Conservation (phyloP, 2,888 invertebrate genomes). For the Anticlea derivata region DNA sequence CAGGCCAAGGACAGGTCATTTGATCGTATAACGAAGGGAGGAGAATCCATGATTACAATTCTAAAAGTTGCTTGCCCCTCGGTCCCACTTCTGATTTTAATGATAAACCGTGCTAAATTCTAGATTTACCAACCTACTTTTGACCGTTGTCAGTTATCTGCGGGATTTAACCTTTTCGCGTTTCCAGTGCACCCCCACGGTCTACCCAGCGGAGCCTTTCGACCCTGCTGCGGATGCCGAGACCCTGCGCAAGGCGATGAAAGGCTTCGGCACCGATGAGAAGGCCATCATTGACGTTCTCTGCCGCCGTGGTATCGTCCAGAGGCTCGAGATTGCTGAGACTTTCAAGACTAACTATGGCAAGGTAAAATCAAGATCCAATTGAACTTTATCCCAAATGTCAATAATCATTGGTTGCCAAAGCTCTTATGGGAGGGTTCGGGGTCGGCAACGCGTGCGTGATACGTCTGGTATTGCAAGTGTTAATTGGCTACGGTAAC, state of each 20-base stretch:
- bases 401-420: no score
- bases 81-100: no score
- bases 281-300: constrained; percentile 95
- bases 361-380: no score
- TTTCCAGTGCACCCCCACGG: constrained; percentile 92
- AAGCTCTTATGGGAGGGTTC: no score
- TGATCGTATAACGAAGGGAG: constrained; percentile 29
- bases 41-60: constrained; percentile 31
- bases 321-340: constrained; percentile 94
- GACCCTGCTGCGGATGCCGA: constrained; percentile 93
- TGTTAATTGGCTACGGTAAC: no score
- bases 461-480: no score
- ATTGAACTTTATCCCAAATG: no score
- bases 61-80: not conserved
- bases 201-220: constrained; percentile 93
- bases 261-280: constrained; percentile 96
- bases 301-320: constrained; percentile 93
- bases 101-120: no score
- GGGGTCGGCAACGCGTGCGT: no score
- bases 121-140: not conserved
- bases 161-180: constrained; percentile 12
- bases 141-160: not conserved
- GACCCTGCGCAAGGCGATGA: constrained; percentile 94
- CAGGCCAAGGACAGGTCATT: constrained; percentile 41
- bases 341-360: constrained; percentile 97